phyloP scores from a whole-genome alignment of 2,888 invertebrate genomes.

The Mythimna albipuncta region DNA sequence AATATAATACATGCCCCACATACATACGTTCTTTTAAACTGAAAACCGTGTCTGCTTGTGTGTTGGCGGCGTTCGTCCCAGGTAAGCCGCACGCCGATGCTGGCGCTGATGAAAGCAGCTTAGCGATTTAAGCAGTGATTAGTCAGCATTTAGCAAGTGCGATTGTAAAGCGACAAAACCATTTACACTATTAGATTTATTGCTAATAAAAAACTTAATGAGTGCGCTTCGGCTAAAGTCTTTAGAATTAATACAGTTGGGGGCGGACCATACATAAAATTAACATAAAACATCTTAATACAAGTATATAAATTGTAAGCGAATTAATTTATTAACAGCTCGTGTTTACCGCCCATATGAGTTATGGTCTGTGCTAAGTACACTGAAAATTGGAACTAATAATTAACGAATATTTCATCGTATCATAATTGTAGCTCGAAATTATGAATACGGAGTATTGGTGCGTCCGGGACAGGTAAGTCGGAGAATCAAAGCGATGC shows the following conservation, averaged over 20 bases:
- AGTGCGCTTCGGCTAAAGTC: conserved; percentile 73
- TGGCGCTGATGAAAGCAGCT: conserved; percentile 49
- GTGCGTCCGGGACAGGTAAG: conserved; percentile 57
- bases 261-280: conserved; percentile 85
- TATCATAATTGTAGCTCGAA: conserved; percentile 49
- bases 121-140: conserved; percentile 71
- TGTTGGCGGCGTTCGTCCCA: conserved; percentile 34
- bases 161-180: conserved; percentile 73
- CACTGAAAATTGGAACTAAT: conserved; percentile 47
- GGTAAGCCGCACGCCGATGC: conserved; percentile 39
- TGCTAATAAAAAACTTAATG: conserved; percentile 83
- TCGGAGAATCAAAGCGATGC: conserved; percentile 83
- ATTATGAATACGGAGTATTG: conserved; percentile 58
- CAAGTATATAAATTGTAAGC: conserved; percentile 80
- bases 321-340: conserved; percentile 81
- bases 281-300: conserved; percentile 85
- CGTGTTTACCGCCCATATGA: conserved; percentile 75
- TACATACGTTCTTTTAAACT: background rate
- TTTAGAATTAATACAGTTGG: conserved; percentile 76
- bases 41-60: conserved; percentile 8
- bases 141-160: conserved; percentile 69
- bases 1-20: background rate
- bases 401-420: conserved; percentile 32
- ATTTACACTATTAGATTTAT: conserved; percentile 83
- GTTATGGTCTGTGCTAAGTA: conserved; percentile 69